Evolutionary conservation across 2,113 vertebrate genomes (phyloP).

Genomic region (Eurystomus gularis): DNA sequence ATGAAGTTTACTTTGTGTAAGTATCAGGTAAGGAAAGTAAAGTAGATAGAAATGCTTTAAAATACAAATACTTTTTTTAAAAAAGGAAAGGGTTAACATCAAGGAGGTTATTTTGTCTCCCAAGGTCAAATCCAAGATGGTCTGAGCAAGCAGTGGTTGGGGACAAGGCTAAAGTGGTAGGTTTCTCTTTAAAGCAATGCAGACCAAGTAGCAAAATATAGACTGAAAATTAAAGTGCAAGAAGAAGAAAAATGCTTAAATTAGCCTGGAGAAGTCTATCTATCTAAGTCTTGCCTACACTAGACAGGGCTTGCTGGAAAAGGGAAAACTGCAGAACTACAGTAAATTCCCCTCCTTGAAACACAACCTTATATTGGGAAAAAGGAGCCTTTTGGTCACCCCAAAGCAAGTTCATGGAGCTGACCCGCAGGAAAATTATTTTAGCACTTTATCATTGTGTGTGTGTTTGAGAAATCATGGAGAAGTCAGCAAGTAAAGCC

Average conservation of each 20-base stretch:
- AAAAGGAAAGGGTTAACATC: background rate
- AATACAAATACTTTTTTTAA: background rate
- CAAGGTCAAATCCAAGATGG: constrained; percentile 5
- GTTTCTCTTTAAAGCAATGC: constrained; percentile 42
- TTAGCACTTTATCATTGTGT: background rate
- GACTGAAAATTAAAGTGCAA: constrained; percentile 54
- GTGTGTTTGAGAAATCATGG: background rate
- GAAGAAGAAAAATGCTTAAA: constrained; percentile 36
- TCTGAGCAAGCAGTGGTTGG: background rate
- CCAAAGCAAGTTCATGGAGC: background rate
- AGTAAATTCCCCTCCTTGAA: background rate
- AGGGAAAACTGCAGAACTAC: background rate
- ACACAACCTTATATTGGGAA: background rate
- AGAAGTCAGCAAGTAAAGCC: background rate
- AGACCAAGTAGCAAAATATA: constrained; percentile 45
- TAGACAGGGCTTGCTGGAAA: background rate
- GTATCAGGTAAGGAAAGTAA: background rate
- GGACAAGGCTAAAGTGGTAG: constrained; percentile 40
- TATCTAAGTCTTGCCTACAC: constrained; percentile 3
- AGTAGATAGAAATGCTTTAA: background rate
- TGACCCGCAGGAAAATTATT: background rate
- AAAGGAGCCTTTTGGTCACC: background rate
- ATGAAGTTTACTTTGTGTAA: background rate
- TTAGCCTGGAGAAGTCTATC: background rate
- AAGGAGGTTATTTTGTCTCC: background rate